These are phyloP conservation scores for Thaumetopoea pityocampa DNA, from an alignment of 1,140 invertebrate species.

Conservation along the genomic window DNA sequence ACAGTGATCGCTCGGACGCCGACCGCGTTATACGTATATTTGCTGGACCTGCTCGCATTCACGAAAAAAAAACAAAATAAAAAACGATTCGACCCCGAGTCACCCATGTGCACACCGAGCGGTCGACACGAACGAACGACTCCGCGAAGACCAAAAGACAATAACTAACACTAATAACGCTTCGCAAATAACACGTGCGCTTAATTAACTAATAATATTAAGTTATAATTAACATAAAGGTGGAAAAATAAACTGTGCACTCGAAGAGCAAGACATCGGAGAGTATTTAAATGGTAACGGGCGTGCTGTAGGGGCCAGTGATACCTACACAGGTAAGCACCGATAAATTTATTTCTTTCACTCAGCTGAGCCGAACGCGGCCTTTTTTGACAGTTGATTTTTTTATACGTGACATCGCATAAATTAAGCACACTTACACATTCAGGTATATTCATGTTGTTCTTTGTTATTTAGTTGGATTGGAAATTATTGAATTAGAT, in stretches of 20 bases:
- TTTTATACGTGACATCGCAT: slow-evolving; percentile 25
- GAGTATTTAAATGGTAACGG: slow-evolving; percentile 48
- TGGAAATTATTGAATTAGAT: neutral
- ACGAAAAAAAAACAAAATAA: slow-evolving; percentile 30
- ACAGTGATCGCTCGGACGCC: slow-evolving; percentile 58
- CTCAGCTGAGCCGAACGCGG: slow-evolving; percentile 14
- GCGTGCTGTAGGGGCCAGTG: slow-evolving; percentile 24
- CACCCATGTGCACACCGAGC: slow-evolving; percentile 53
- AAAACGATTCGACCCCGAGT: slow-evolving; percentile 49
- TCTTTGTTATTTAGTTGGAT: neutral
- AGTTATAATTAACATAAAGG: slow-evolving; percentile 39
- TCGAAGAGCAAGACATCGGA: slow-evolving; percentile 19
- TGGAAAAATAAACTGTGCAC: slow-evolving; percentile 47
- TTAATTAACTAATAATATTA: slow-evolving; percentile 36
- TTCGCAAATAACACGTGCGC: slow-evolving; percentile 49
- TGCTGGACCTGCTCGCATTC: slow-evolving; percentile 19
- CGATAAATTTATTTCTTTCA: slow-evolving; percentile 2
- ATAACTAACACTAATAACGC: slow-evolving; percentile 35
- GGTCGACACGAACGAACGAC: slow-evolving; percentile 53
- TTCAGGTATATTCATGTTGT: slow-evolving; percentile 4
- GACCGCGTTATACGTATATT: slow-evolving; percentile 34
- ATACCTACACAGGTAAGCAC: slow-evolving; percentile 45
- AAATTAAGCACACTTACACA: slow-evolving; percentile 15
- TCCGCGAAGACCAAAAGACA: slow-evolving; percentile 36
- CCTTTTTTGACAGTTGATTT: slow-evolving; percentile 28